Conservation (phyloP, 2,888 invertebrate species). For the Aspidapion aeneum region DNA sequence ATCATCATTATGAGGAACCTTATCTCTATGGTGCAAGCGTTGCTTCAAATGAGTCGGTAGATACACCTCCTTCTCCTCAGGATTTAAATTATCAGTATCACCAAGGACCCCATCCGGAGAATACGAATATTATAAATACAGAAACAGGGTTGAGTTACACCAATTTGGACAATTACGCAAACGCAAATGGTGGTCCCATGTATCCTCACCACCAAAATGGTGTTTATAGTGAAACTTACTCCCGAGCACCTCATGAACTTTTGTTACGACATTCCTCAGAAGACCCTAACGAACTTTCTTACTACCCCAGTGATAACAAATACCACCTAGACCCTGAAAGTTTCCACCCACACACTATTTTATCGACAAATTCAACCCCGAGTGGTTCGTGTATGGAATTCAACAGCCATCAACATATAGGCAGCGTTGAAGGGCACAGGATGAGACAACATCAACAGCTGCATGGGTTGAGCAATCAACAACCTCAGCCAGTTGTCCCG, state of each 20-base stretch:
- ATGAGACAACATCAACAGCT: conserved; percentile 45
- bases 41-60: conserved; percentile 41
- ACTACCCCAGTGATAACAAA: conserved; percentile 53
- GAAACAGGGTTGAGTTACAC: conserved; percentile 88
- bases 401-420: conserved; percentile 54
- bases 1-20: conserved; percentile 44
- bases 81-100: conserved; percentile 51
- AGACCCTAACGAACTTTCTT: conserved; percentile 49
- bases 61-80: conserved; percentile 46
- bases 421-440: conserved; percentile 33
- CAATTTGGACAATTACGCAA: conserved; percentile 77
- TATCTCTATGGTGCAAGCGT: conserved; percentile 36
- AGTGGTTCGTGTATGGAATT: conserved; percentile 58
- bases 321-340: conserved; percentile 43
- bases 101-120: conserved; percentile 45
- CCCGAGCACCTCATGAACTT: conserved; percentile 36
- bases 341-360: conserved; percentile 47
- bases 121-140: conserved; percentile 72
- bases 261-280: conserved; percentile 54
- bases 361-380: conserved; percentile 35
- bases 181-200: conserved; percentile 43
- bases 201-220: conserved; percentile 39
- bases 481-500: conserved; percentile 65
- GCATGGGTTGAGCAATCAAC: conserved; percentile 38
- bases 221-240: conserved; percentile 37